Percentiles rank a stretch among this genome's conserved stretches.
Conservation (phyloP, 2,888 invertebrate genomes). For the Ariolimax columbianus region DNA sequence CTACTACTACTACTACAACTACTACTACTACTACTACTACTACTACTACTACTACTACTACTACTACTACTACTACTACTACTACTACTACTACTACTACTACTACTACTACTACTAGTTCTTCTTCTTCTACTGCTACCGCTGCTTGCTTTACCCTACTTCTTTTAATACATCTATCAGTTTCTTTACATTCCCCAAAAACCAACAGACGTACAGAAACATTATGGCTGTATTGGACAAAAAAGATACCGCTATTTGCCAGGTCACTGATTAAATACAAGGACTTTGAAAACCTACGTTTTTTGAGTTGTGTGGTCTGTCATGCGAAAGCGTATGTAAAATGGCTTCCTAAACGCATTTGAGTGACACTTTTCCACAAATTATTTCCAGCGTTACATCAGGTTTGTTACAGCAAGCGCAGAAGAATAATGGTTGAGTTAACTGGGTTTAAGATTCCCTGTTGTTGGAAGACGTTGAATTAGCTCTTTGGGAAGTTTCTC, state of each 20-base stretch:
- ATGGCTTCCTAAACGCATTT: too few species aligned
- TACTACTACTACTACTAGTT: not conserved
- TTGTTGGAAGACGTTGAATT: too few species aligned
- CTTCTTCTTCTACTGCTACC: not conserved
- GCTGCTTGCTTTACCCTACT: not conserved
- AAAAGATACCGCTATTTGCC: not conserved
- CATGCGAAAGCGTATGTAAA: too few species aligned
- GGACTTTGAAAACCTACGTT: too few species aligned
- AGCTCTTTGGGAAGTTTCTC: too few species aligned
- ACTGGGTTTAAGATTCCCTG: too few species aligned
- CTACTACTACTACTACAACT: conserved; percentile 29
- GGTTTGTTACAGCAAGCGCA: too few species aligned
- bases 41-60: conserved; percentile 20
- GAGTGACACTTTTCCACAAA: too few species aligned
- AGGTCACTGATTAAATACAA: not conserved
- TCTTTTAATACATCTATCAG: not conserved
- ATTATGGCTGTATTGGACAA: not conserved
- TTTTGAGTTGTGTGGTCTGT: too few species aligned
- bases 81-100: conserved; percentile 22
- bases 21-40: conserved; percentile 23
- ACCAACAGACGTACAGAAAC: not conserved
- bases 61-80: conserved; percentile 16
- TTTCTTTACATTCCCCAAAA: not conserved
- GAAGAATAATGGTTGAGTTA: too few species aligned
- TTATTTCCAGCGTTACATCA: too few species aligned